Evolutionary conservation across 1,140 invertebrate genomes (phyloP), one percentile per base, ranked within the genome.

Genomic region (Drosophila sechellia): DNA sequence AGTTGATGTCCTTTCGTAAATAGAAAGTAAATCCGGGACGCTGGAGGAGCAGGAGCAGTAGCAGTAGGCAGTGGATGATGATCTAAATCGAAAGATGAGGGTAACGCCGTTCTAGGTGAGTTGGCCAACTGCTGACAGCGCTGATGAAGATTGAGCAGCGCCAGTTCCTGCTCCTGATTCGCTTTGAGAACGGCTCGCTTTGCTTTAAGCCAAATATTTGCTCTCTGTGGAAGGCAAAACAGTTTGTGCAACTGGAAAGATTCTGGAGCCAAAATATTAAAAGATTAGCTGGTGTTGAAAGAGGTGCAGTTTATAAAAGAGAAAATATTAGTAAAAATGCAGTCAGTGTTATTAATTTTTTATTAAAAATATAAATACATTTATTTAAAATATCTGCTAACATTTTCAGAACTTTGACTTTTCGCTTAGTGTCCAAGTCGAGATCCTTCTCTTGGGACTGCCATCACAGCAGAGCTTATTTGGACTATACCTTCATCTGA

Each of bases 91-190:
- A 48, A 5, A 58, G 48, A 58, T 35, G 54, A 58, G 46, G 68
- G 65, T 69, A 57, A 27, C 45, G 25, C 61, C 20, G 50, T 39
- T 37, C 46, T 52, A 76, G 72, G 72, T 76, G 40, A 45, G 42
- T 57, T 53, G 64, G 59, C 64, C 60, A 65, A 65, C 64, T 52
- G 64, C 40, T 60, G 57, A 72, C 54, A 50, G 61, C 48, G 20
- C 58, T 86, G 81, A 81, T 81, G 79, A 81, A 81, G 79, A 81
- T 81, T 81, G 79, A 81, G 58, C 68, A 77, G 55, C 42, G 17
- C 58, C 40, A 56, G 49, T 70, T 42, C 72, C 63, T 10, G 46
- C 34, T 48, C 6, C 49, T 60, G 77, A 80, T 58, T 71, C 59
- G 50, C 49, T 81, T 79, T 73, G 45, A 31, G 46, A 6, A 22